phyloP scores from a whole-genome alignment of 2,888 invertebrate genomes.

The Mesorhabditis spiculigera region DNA sequence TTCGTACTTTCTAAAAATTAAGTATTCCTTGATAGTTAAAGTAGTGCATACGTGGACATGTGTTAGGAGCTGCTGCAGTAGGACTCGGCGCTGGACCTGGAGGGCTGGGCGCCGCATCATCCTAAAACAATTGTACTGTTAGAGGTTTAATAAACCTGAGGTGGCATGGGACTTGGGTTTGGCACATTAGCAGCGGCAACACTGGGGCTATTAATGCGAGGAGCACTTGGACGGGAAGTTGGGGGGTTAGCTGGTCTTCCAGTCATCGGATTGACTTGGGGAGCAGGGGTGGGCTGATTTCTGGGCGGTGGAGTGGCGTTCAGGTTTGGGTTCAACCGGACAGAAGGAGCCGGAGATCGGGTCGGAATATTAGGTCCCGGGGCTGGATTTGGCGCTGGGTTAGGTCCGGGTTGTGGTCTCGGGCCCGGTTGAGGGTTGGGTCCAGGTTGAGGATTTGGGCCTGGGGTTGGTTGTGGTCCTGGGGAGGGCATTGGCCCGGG shows the following conservation, averaged over 20 bases:
- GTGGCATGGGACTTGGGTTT: too few species aligned
- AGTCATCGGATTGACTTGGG: background rate
- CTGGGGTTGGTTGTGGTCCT: too few species aligned
- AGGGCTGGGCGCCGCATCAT: too few species aligned
- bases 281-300: background rate
- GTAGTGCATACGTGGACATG: background rate
- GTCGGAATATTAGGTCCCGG: background rate
- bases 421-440: background rate
- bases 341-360: too few species aligned
- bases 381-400: background rate
- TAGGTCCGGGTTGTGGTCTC: background rate
- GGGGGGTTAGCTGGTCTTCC: too few species aligned
- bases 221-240: too few species aligned
- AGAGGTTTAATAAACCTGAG: too few species aligned
- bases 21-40: background rate
- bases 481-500: too few species aligned
- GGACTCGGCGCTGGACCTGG: background rate
- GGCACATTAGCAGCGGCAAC: too few species aligned
- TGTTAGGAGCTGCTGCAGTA: slow-evolving; percentile 1
- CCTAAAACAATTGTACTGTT: too few species aligned
- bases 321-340: background rate
- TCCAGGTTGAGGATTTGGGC: background rate
- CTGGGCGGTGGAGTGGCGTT: background rate
- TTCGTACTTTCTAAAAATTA: background rate
- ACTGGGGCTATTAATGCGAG: too few species aligned